Percentiles rank a stretch among this genome's conserved stretches.
phyloP scores from a whole-genome alignment of 2,888 invertebrate genomes.

The Harpalus rubripes region DNA sequence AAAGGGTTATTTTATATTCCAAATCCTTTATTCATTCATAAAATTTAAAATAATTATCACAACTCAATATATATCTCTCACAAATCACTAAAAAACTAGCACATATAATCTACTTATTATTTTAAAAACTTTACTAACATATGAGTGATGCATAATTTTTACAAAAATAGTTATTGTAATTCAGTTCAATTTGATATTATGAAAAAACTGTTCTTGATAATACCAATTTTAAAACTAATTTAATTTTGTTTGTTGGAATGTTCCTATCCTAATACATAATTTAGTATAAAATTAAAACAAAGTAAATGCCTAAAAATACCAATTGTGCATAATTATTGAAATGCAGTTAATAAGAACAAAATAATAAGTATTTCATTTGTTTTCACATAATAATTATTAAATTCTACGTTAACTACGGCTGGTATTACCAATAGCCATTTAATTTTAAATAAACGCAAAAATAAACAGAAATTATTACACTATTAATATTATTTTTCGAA shows the following conservation, averaged over 20 bases:
- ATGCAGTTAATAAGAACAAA: constrained; percentile 36
- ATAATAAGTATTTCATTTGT: constrained; percentile 21
- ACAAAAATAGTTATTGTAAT: constrained; percentile 55
- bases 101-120: constrained; percentile 51
- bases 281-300: constrained; percentile 48
- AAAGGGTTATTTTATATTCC: constrained; percentile 51
- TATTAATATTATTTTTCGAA: too few relatives aligned
- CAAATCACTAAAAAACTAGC: constrained; percentile 49
- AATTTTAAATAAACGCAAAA: too few relatives aligned
- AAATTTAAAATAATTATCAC: constrained; percentile 63
- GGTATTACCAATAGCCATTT: too few relatives aligned
- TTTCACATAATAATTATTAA: constrained; percentile 17
- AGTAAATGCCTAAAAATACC: constrained; percentile 58
- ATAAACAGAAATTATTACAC: too few relatives aligned
- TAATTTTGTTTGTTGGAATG: constrained; percentile 28
- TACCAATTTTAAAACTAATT: constrained; percentile 44
- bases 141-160: constrained; percentile 29
- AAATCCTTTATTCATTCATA: constrained; percentile 66
- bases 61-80: constrained; percentile 62
- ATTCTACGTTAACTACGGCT: constrained; percentile 6
- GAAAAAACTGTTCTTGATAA: constrained; percentile 35
- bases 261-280: constrained; percentile 18
- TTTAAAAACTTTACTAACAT: constrained; percentile 45
- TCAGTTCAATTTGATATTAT: constrained; percentile 34
- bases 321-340: constrained; percentile 43